Conservation (phyloP, 1,140 invertebrate genomes). For the Tyrophagus putrescentiae region DNA sequence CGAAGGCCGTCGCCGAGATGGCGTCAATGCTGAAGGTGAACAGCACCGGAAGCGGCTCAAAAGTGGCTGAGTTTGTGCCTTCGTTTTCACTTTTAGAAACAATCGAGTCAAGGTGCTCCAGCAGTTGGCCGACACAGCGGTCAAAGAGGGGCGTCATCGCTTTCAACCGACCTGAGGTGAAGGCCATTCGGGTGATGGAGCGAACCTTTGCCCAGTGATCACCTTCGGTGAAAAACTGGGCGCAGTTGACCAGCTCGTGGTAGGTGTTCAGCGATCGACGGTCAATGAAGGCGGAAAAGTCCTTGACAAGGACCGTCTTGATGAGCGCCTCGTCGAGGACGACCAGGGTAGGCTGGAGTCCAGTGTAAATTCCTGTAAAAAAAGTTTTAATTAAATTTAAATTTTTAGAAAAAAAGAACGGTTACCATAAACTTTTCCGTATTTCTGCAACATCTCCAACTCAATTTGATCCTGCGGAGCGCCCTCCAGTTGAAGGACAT, state of each 20-base stretch:
- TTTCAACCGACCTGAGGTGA: constrained; percentile 42
- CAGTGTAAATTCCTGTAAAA: neutral
- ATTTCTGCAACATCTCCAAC: neutral
- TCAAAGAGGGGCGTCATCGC: constrained; percentile 34
- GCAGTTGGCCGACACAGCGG: neutral
- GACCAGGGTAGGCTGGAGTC: constrained; percentile 7
- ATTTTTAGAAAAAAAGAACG: no score
- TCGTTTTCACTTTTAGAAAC: no score
- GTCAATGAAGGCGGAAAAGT: constrained; percentile 24
- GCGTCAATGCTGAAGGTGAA: no score
- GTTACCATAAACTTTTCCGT: no score
- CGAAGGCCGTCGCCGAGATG: no score
- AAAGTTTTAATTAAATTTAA: no score
- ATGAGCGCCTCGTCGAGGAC: constrained; percentile 23
- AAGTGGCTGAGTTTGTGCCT: no score
- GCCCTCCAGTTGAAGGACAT: neutral
- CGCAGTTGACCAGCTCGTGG: neutral
- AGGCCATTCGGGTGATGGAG: constrained; percentile 41
- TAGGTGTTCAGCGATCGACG: neutral
- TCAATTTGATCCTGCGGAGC: neutral
- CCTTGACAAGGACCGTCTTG: constrained; percentile 20
- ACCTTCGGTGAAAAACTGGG: constrained; percentile 34
- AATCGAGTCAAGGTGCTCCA: no score
- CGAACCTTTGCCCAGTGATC: constrained; percentile 40
- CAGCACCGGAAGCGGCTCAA: no score